Base-by-base conservation (phyloP, 2,888 invertebrate species). In the Melieria crassipennis region DNA sequence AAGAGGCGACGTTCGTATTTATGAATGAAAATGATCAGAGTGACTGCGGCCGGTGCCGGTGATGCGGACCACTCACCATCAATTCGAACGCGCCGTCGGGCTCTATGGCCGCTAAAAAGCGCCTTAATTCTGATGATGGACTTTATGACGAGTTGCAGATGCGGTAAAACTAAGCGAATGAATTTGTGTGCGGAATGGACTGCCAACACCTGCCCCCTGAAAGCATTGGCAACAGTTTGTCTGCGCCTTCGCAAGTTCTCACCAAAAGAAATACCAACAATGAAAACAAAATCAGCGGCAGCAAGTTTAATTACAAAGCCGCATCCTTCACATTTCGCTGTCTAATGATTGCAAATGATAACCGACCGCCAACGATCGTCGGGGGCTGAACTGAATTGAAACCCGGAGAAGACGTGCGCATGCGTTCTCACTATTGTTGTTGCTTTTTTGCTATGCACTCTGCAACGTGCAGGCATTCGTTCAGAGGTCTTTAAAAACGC, bases 131-230 rank as follows among this genome's bases (percentile, higher is more conserved):
- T 63, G 55, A 47, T 63, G 63, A 62, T 63, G 42, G 30, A n/a
- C 63, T 69, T 69, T 69, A 69, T 69, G 63, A 69, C 56, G 63
- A 56, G 69, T 57, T 63, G 56, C 55, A 63, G 62, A 62, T 48
- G 48, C 69, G 52, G 43, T 62, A 43, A 47, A 56, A 69, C 63
- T 63, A 48, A 69, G 47, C 7, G 46, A 42, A 47, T 50, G 16
- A 4, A 30, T 43, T n/a, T 50, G 13, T 42, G 7, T 58, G 10
- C 13, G 1, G n/a, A 50, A 60, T 11, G 46, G 50, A 30, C 58
- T 61, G 30, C 61, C 52, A 52, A 10, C 67, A 67, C 45, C 45
- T 60, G 50, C n/a, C 52, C 5, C 10, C 61, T 67, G 60, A 30
- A 3, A 30, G 30, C 30, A 30, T 30, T 52, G 60, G 60, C 67